phyloP scores from a whole-genome alignment of 2,888 invertebrate genomes.

The Coenonympha glycerion region DNA sequence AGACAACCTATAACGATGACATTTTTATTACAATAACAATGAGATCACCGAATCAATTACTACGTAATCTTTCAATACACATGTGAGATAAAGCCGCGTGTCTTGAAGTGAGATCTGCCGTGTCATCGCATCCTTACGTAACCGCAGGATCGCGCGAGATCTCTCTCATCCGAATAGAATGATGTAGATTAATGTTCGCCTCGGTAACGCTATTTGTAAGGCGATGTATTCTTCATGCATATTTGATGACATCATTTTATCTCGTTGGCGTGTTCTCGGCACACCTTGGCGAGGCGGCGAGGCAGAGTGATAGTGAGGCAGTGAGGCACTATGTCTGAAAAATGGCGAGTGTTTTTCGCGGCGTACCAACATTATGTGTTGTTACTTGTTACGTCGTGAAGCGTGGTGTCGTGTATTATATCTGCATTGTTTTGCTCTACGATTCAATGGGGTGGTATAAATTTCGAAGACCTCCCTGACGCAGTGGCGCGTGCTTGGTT shows the following conservation, averaged over 20 bases:
- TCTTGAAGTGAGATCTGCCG: neutral
- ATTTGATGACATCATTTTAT: slow-evolving; percentile 5
- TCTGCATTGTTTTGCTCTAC: neutral
- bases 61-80: too few relatives aligned
- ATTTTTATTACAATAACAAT: too few relatives aligned
- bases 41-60: too few relatives aligned
- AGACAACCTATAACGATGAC: too few relatives aligned
- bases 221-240: slow-evolving; percentile 2
- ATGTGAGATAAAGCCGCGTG: too few relatives aligned
- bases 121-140: neutral
- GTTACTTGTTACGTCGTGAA: neutral
- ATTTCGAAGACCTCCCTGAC: too few relatives aligned
- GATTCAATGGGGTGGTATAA: too few relatives aligned
- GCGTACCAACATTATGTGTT: slow-evolving; percentile 1
- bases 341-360: neutral
- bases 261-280: slow-evolving; percentile 4
- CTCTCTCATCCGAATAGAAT: neutral
- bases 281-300: neutral
- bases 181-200: slow-evolving; percentile 1
- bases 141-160: neutral
- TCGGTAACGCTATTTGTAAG: neutral
- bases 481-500: too few relatives aligned
- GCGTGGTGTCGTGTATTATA: neutral
- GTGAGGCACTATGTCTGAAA: too few relatives aligned
- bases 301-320: too few relatives aligned